Evolutionary conservation across 2,113 vertebrate genomes (phyloP).

Genomic region (Ailurus styani): DNA sequence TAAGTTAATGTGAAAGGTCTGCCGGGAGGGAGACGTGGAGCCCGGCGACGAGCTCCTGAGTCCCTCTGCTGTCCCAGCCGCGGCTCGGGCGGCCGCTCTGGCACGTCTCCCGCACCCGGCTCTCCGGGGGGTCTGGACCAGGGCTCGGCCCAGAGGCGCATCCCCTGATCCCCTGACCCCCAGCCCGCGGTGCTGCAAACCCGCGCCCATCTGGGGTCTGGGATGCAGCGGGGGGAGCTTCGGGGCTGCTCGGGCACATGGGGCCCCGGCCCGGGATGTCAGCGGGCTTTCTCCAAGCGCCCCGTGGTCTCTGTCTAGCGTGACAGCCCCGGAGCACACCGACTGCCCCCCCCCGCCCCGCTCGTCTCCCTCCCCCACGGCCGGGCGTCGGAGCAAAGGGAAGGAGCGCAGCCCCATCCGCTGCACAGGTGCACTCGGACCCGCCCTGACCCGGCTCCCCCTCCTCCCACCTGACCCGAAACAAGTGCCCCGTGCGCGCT

Average conservation of each 20-base stretch:
- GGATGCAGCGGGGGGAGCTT: fast-evolving
- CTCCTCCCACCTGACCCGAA: neutral
- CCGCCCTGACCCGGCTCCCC: neutral
- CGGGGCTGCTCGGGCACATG: fast-evolving
- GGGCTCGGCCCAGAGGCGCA: neutral
- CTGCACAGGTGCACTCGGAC: fast-evolving
- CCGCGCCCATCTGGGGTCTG: fast-evolving
- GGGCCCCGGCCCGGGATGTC: no score
- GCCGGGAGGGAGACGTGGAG: neutral
- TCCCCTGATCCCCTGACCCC: no score
- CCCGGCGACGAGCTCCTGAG: no score
- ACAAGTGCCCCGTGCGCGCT: fast-evolving
- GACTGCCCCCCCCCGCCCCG: no score
- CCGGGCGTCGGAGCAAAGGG: neutral
- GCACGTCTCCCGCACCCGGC: fast-evolving
- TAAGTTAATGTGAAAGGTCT: neutral
- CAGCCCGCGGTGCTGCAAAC: neutral
- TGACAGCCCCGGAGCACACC: neutral
- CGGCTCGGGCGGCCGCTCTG: no score
- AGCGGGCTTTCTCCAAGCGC: fast-evolving
- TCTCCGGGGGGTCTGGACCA: fast-evolving
- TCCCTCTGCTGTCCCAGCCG: no score
- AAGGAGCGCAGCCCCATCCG: no score
- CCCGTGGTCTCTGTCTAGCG: fast-evolving
- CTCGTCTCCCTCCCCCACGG: neutral